Evolutionary conservation across 2,113 vertebrate species (phyloP).

Genomic region (Caretta caretta): DNA sequence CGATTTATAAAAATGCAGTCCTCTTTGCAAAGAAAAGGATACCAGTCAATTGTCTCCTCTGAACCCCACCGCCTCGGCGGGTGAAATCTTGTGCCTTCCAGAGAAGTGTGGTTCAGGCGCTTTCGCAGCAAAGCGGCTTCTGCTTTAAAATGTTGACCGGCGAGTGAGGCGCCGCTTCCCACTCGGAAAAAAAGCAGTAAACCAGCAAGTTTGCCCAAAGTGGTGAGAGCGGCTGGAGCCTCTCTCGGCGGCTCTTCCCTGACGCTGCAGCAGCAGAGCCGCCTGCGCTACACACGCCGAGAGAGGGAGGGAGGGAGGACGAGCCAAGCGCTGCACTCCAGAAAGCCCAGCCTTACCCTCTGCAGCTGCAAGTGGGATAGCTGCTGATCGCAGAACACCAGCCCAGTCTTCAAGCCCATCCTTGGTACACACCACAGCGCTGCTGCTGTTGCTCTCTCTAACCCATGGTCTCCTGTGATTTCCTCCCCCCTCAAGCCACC

Average conservation of each 20-base stretch:
- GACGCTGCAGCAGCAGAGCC: conserved; percentile 65
- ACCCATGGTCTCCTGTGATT: conserved; percentile 31
- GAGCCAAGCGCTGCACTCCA: conserved; percentile 60
- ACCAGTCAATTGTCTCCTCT: conserved; percentile 73
- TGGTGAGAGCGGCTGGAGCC: conserved; percentile 69
- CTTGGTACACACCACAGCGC: neutral
- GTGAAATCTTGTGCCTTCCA: conserved; percentile 74
- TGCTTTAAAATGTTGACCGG: conserved; percentile 63
- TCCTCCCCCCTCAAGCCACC: conserved; percentile 12
- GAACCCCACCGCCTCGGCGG: conserved; percentile 75
- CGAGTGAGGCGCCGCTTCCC: conserved; percentile 73
- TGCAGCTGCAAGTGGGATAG: conserved; percentile 58
- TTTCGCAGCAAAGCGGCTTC: conserved; percentile 62
- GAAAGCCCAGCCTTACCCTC: conserved; percentile 61
- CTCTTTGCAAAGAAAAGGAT: conserved; percentile 72
- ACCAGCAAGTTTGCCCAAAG: conserved; percentile 80
- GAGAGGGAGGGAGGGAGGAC: conserved; percentile 47
- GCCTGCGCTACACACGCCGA: conserved; percentile 67
- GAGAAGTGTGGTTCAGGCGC: conserved; percentile 69
- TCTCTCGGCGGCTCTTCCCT: conserved; percentile 67
- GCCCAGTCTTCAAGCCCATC: neutral
- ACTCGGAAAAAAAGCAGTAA: conserved; percentile 30
- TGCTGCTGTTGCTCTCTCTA: conserved; percentile 46
- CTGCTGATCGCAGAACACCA: conserved; percentile 33
- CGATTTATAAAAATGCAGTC: conserved; percentile 48